phyloP scores from a whole-genome alignment of 2,797 vertebrate genomes.

The Mus minutoides region DNA sequence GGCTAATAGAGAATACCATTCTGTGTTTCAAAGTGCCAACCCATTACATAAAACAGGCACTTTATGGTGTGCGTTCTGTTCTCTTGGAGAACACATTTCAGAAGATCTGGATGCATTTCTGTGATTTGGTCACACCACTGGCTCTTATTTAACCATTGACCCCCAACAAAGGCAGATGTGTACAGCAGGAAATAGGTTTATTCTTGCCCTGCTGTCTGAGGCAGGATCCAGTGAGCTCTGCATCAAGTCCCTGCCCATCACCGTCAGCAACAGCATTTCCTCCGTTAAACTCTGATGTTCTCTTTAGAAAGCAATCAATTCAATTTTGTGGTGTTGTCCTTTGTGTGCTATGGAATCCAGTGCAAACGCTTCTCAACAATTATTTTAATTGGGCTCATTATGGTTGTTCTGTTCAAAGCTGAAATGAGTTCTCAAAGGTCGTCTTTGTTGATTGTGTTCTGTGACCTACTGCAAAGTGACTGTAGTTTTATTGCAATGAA shows the following conservation, averaged over 20 bases:
- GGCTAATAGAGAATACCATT: not conserved
- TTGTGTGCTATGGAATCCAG: constrained; percentile 65
- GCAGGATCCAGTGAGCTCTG: not conserved
- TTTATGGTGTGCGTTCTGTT: constrained; percentile 29
- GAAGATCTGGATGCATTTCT: not conserved
- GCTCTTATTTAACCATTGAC: constrained; percentile 41
- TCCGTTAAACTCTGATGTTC: constrained; percentile 57
- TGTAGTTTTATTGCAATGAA: constrained; percentile 66
- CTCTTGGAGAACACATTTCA: constrained; percentile 39
- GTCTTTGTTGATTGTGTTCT: constrained; percentile 72
- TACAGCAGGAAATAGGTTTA: constrained; percentile 20
- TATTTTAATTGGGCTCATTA: constrained; percentile 79
- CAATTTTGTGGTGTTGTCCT: constrained; percentile 62
- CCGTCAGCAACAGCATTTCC: constrained; percentile 48
- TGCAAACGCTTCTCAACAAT: constrained; percentile 66
- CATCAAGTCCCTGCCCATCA: not conserved
- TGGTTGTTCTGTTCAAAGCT: constrained; percentile 76
- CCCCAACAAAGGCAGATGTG: constrained; percentile 49
- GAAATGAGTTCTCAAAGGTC: constrained; percentile 73
- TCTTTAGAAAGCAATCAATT: constrained; percentile 52
- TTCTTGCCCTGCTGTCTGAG: constrained; percentile 2
- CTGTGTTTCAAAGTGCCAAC: not conserved
- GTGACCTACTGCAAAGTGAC: constrained; percentile 71
- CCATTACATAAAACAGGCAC: not conserved
- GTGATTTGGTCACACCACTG: constrained; percentile 42